A percentile compares a stretch with the other conserved stretches of the same genome.
Conservation (phyloP, 2,797 vertebrate species). For the Ctenopoma multispine region DNA sequence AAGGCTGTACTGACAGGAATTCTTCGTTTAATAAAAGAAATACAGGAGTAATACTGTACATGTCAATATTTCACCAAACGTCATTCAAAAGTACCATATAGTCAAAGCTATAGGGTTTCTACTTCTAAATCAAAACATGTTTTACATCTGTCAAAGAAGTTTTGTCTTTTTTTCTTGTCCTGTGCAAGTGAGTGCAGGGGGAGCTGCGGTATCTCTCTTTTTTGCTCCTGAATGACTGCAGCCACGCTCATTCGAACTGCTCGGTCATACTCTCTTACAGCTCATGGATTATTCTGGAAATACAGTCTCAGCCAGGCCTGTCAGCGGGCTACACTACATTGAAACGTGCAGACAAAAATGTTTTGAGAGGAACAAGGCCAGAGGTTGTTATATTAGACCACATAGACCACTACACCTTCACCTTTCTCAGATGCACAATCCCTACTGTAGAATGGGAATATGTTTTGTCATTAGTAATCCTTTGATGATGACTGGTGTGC, state of each 20-base stretch:
- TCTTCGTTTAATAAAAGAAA: conserved; percentile 9
- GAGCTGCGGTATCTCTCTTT: conserved; percentile 57
- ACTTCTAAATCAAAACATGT: conserved; percentile 33
- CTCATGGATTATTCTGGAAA: conserved; percentile 72
- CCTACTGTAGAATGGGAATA: conserved; percentile 43
- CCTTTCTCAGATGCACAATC: conserved; percentile 28
- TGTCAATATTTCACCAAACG: neutral
- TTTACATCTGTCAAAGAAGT: conserved; percentile 27
- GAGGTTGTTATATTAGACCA: conserved; percentile 53
- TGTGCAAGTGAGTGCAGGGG: conserved; percentile 39
- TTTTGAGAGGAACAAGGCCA: conserved; percentile 54
- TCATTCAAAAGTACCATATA: neutral
- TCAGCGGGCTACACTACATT: conserved; percentile 54
- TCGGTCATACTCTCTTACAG: conserved; percentile 61
- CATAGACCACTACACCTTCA: conserved; percentile 25
- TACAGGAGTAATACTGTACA: neutral
- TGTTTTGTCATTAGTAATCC: conserved; percentile 59
- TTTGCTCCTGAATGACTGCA: conserved; percentile 52
- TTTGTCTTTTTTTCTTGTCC: conserved; percentile 9
- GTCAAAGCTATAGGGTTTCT: neutral
- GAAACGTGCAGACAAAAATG: conserved; percentile 64
- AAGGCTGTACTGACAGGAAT: conserved; percentile 2
- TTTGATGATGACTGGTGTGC: conserved; percentile 49
- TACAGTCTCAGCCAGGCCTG: conserved; percentile 54
- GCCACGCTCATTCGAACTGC: conserved; percentile 36